Percentiles rank a stretch among this genome's conserved stretches.
Conservation (phyloP, 2,888 invertebrate species). For the Ethmia dodecea region DNA sequence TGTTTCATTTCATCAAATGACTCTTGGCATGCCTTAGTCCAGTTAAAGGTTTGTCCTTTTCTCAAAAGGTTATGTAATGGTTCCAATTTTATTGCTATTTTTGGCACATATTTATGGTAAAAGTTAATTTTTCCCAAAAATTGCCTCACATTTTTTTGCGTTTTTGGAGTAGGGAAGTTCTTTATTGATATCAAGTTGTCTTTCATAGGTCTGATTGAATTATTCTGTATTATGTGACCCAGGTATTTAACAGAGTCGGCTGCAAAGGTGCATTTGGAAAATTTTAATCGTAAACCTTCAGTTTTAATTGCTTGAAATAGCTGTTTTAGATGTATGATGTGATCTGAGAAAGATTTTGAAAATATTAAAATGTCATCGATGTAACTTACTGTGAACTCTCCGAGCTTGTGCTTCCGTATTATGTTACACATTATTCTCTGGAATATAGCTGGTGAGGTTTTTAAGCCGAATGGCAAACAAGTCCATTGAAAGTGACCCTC, state of each 20-base stretch:
- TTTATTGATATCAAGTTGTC: constrained; percentile 20
- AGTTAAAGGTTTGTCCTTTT: constrained; percentile 20
- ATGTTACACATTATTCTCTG: constrained; percentile 19
- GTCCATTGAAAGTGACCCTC: constrained; percentile 15
- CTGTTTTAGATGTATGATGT: constrained; percentile 7
- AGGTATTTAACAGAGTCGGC: constrained; percentile 21
- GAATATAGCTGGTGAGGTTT: constrained; percentile 28
- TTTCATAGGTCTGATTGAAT: constrained; percentile 21
- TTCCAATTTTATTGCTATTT: constrained; percentile 19
- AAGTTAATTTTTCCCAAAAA: constrained; percentile 25
- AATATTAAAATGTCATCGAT: constrained; percentile 8
- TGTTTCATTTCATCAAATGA: constrained; percentile 18
- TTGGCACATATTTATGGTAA: constrained; percentile 21
- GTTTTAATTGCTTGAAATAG: constrained; percentile 18
- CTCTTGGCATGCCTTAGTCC: constrained; percentile 19
- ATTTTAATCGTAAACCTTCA: constrained; percentile 25
- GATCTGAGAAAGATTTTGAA: constrained; percentile 1
- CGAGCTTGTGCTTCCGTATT: constrained; percentile 13
- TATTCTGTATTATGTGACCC: constrained; percentile 24
- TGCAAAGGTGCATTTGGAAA: constrained; percentile 24
- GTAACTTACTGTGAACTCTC: constrained; percentile 6
- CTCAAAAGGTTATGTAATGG: constrained; percentile 24
- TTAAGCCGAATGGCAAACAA: constrained; percentile 27
- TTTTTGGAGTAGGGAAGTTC: constrained; percentile 16
- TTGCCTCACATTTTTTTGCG: constrained; percentile 16